Evolutionary conservation across 2,888 invertebrate species (phyloP), one percentile per base, ranked within the genome.

Genomic region (Geophilus truncorum): DNA sequence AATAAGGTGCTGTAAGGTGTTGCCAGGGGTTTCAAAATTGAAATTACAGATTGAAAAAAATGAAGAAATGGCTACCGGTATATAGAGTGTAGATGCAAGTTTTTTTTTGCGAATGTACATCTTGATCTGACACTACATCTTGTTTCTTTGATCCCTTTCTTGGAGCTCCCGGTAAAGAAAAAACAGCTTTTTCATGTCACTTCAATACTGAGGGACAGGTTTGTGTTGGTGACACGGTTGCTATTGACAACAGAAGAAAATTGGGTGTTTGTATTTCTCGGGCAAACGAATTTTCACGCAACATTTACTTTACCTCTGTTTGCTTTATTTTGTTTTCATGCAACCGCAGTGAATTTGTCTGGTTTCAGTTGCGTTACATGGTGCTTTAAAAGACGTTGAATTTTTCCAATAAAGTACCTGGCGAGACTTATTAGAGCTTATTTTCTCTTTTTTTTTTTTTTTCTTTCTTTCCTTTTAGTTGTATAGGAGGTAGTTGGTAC

Each of bases 1-100:
- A 70, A 70, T 70, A 70, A 70, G 70, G 70, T 70, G 28, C 12
- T n/a, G 70, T 12, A 9, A 28, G 70, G 70, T 70, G 70, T 70
- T 70, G 70, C 70, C 28, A 70, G 70, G 70, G 70, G 70, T 70
- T 70, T 70, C 70, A 28, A 28, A 70, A 51, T 51, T 70, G 70
- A 70, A 70, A 70, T 15, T 25, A 12, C 18, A 57, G 21, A 57
- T 40, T 2, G 18, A 9, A 5, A 28, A 28, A 28, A 45, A 12
- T n/a, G 6, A 45, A 45, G 28, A 12, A 28, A 28, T n/a, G n/a
- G n/a, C n/a, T n/a, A 28, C 5, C 5, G 70, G 9, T 25, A 15
- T 25, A 15, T 10, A n/a, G 28, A 28, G 25, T 25, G 70, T 70
- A 9, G 15, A 4, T 23, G 15, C 70, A 25, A 3, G 28, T 1